These are phyloP conservation scores for Neosilurus mollespiculum DNA, from an alignment of 2,797 vertebrate species.

Conservation along the genomic window DNA sequence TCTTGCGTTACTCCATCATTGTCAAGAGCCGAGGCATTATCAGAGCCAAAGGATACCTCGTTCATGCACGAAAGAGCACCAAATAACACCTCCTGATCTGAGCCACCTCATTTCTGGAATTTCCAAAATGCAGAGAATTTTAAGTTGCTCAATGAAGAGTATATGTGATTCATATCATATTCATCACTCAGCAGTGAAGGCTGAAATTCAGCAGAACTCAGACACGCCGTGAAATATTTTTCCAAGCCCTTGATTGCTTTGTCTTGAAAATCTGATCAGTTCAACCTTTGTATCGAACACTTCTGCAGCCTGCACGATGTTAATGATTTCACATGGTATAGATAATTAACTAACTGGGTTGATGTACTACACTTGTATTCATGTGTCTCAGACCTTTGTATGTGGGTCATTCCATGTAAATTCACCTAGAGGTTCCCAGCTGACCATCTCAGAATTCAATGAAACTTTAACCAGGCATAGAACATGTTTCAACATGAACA, in stretches of 20 bases:
- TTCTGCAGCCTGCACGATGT: constrained; percentile 9
- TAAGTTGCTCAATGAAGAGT: not conserved
- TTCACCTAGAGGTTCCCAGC: too few relatives aligned
- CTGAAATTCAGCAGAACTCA: constrained; percentile 18
- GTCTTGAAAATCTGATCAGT: not conserved
- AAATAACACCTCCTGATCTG: constrained; percentile 59
- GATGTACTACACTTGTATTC: constrained; percentile 39
- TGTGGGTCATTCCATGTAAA: too few relatives aligned
- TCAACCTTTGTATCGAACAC: constrained; percentile 12
- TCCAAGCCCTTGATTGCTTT: not conserved
- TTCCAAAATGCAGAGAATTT: constrained; percentile 10
- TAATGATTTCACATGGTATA: constrained; percentile 22
- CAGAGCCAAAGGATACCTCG: constrained; percentile 96
- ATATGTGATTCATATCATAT: not conserved
- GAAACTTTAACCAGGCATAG: too few relatives aligned
- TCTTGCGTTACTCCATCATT: constrained; percentile 96
- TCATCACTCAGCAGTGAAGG: not conserved
- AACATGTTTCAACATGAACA: too few relatives aligned
- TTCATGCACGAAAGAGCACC: constrained; percentile 84
- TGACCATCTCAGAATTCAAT: too few relatives aligned
- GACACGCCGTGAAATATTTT: constrained; percentile 24
- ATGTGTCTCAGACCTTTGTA: constrained; percentile 65
- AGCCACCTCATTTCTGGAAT: constrained; percentile 5
- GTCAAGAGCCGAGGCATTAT: constrained; percentile 98
- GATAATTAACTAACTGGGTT: constrained; percentile 24